Evolutionary conservation across 2,797 vertebrate species (phyloP).

Genomic region (Heteromormyrus szaboi): DNA sequence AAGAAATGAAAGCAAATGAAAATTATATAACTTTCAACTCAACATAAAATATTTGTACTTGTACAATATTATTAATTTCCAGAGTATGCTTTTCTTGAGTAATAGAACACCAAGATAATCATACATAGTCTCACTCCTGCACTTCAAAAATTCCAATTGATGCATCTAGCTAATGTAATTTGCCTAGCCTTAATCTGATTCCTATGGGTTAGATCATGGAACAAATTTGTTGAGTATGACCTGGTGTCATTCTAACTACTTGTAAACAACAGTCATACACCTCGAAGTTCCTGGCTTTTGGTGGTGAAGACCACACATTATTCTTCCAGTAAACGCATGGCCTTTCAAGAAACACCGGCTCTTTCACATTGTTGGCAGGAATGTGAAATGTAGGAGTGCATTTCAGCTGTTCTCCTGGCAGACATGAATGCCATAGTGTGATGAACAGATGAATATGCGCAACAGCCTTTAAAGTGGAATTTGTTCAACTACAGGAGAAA

Average conservation of each 20-base stretch:
- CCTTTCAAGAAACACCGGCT: background rate
- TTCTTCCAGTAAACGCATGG: background rate
- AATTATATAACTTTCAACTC: background rate
- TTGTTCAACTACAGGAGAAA: background rate
- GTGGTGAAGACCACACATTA: background rate
- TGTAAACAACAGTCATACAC: background rate
- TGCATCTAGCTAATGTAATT: background rate
- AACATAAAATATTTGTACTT: background rate
- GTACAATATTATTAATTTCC: background rate
- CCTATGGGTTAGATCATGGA: background rate
- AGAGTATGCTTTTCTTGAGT: background rate
- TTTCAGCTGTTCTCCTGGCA: background rate
- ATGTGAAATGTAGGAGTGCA: conserved; percentile 5
- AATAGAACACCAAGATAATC: background rate
- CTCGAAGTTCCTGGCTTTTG: background rate
- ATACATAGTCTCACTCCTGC: background rate
- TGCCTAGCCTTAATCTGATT: background rate
- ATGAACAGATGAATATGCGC: background rate
- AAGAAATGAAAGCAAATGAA: background rate
- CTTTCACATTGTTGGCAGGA: conserved; percentile 20
- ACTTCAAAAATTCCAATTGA: background rate
- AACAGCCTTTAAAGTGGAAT: background rate
- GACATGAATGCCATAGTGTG: background rate
- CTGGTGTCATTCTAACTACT: background rate
- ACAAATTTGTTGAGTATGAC: background rate